Evolutionary conservation across 1,140 invertebrate species (phyloP), one percentile per base, ranked within the genome.

Genomic region (Ceratina japonica): DNA sequence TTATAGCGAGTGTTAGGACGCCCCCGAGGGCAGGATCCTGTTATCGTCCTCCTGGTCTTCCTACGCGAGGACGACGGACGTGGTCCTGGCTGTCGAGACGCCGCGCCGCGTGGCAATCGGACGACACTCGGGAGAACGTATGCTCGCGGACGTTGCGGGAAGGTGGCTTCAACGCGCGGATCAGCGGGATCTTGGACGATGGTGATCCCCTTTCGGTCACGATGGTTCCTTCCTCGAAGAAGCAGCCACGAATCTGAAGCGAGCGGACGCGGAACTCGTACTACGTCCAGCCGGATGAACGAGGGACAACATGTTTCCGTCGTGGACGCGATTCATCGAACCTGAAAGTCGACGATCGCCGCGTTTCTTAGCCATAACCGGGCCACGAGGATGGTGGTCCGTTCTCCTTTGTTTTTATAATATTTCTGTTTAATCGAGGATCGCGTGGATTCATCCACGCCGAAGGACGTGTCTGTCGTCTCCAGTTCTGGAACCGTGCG

Each of bases 1-100:
- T 49, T 94, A 94, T 87, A 94, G 93, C 90, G 93, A 94, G 88
- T 94, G 93, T 91, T 94, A 93, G 87, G 87, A 61, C 59, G 31
- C 2, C 58, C 12, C 44, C 3, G 18, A 20, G 31, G 13, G 10
- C 44, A 27, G 13, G 52, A 84, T 31, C 65, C 20, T 31, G 62
- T 75, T 59, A 59, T 49, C 24, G 49, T 70, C 44, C 27, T 71
- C 51, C 0, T 56, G 37, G 76, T 72, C 54, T 72, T 73, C 63
- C 74, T 22, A 69, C 54, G 20, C 59, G 61, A 72, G 72, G 75
- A 71, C 63, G 66, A 75, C n/a, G 24, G 62, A 65, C 18, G 54
- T 52, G 44, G n/a, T n/a, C 20, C 56, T 51, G 16, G 66, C 8
- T 20, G 51, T 64, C 54, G 81, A 52, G 61, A 18, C 49, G 37